Percentiles rank a stretch among this genome's conserved stretches.
Evolutionary conservation across 2,797 vertebrate genomes (phyloP).

Genomic region (Paratrypauchen microcephalus): DNA sequence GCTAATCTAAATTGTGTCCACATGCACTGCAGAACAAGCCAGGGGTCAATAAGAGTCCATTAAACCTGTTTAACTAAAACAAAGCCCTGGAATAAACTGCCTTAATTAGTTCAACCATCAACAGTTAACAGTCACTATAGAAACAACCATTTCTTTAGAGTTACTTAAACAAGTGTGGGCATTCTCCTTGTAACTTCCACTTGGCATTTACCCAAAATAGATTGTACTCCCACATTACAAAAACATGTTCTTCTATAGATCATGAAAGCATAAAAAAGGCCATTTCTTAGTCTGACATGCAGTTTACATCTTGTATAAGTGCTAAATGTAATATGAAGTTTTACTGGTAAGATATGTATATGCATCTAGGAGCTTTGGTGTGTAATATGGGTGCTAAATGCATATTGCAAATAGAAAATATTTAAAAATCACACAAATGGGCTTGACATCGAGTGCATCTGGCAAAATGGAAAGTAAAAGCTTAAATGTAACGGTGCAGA

Average conservation of each 20-base stretch:
- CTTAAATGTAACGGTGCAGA: constrained; percentile 21
- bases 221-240: background rate
- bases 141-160: background rate
- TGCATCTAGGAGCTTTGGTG: background rate
- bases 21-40: constrained; percentile 38
- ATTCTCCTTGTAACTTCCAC: background rate
- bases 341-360: background rate
- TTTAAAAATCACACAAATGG: constrained; percentile 30
- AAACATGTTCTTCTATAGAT: background rate
- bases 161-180: background rate
- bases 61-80: constrained; percentile 53
- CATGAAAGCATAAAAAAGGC: background rate
- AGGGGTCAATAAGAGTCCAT: constrained; percentile 63
- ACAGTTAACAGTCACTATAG: background rate
- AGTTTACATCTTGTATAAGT: background rate
- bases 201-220: background rate
- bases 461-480: constrained; percentile 32
- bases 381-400: constrained; percentile 6
- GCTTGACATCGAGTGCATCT: constrained; percentile 30
- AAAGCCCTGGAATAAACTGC: constrained; percentile 40
- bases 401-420: constrained; percentile 35
- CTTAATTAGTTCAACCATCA: constrained; percentile 29
- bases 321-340: background rate
- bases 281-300: background rate
- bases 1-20: constrained; percentile 61